These are phyloP conservation scores for Drosophila mercatorum DNA, from an alignment of 2,888 invertebrate species.

Conservation along the genomic window DNA sequence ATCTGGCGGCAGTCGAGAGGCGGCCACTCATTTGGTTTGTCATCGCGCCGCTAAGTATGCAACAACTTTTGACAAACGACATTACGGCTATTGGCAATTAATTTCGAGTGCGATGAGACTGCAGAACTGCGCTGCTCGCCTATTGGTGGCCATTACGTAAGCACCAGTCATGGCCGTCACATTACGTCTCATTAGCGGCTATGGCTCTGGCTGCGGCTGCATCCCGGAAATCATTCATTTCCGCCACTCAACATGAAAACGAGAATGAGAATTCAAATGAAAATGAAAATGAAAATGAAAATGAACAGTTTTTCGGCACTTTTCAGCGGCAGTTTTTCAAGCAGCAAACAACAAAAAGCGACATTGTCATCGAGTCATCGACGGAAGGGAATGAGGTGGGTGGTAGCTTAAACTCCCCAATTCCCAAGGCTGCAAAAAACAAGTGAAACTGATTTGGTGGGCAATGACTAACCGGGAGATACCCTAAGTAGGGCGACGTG, in stretches of 20 bases:
- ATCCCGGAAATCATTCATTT: slow-evolving; percentile 75
- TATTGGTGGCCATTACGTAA: slow-evolving; percentile 1
- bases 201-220: slow-evolving; percentile 41
- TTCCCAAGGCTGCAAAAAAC: slow-evolving; percentile 22
- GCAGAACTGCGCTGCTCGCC: slow-evolving; percentile 12
- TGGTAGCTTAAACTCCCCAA: slow-evolving; percentile 10
- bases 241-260: slow-evolving; percentile 56
- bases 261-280: slow-evolving; percentile 49
- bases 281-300: slow-evolving; percentile 52
- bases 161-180: slow-evolving; percentile 66
- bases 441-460: slow-evolving; percentile 1
- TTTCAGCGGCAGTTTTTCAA: slow-evolving; percentile 60
- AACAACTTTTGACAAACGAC: slow-evolving; percentile 76
- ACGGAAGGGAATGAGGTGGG: not conserved
- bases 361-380: slow-evolving; percentile 39
- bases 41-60: slow-evolving; percentile 64
- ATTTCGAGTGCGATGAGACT: slow-evolving; percentile 57
- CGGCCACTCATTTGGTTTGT: slow-evolving; percentile 45
- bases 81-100: slow-evolving; percentile 68
- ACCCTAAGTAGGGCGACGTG: not conserved
- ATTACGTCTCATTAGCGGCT: slow-evolving; percentile 75
- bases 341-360: slow-evolving; percentile 50
- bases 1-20: slow-evolving; percentile 50
- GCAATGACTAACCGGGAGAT: not conserved
- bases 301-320: slow-evolving; percentile 64